These are phyloP conservation scores for Poeciliopsis occidentalis DNA, from an alignment of 2,113 vertebrate species.

Conservation along the genomic window DNA sequence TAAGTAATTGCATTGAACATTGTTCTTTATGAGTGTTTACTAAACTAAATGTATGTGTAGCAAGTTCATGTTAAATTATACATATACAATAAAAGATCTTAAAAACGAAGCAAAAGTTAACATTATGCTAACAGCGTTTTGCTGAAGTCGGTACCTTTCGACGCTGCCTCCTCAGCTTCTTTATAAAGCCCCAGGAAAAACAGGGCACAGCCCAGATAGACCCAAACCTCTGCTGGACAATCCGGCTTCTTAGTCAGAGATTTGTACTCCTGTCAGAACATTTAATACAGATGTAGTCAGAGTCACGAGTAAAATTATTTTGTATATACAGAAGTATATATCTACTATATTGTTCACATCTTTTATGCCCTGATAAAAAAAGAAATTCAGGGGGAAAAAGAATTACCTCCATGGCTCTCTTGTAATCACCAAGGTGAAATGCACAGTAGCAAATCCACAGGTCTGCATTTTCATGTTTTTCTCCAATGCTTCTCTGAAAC, in stretches of 20 bases:
- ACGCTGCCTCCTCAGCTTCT: conserved; percentile 91
- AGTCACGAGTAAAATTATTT: neutral
- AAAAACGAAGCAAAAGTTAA: too few species aligned
- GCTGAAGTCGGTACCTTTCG: conserved; percentile 82
- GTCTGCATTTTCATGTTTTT: conserved; percentile 84
- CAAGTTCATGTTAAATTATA: too few species aligned
- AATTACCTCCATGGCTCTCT: conserved; percentile 90
- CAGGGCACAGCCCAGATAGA: conserved; percentile 89
- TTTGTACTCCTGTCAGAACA: conserved; percentile 87
- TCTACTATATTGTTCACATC: neutral
- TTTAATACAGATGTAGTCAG: conserved; percentile 1
- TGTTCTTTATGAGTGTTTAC: too few species aligned
- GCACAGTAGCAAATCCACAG: conserved; percentile 94
- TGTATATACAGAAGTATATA: neutral
- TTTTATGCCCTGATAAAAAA: neutral
- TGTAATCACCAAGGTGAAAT: conserved; percentile 95
- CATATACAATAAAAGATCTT: too few species aligned
- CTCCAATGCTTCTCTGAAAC: conserved; percentile 91
- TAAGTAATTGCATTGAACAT: too few species aligned
- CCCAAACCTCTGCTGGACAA: conserved; percentile 90
- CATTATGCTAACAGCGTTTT: too few species aligned
- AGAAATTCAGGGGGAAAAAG: neutral
- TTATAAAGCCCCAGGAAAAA: conserved; percentile 96
- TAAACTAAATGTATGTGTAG: too few species aligned
- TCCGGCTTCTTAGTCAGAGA: conserved; percentile 79